These are phyloP conservation scores for Ceraclea dissimilis DNA, from an alignment of 2,888 invertebrate species.

Conservation along the genomic window DNA sequence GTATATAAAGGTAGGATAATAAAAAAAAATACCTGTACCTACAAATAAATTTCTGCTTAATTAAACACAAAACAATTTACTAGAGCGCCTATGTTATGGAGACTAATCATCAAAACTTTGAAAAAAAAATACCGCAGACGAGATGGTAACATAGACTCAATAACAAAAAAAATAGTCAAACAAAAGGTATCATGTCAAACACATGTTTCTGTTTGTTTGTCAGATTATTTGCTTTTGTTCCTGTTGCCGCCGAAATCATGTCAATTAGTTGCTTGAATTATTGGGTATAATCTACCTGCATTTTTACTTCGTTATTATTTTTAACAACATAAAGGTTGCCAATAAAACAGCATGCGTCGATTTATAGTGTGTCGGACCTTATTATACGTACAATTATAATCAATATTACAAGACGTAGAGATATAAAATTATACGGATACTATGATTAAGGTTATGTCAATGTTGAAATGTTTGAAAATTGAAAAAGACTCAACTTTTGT, in stretches of 20 bases:
- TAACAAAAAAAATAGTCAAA: background rate
- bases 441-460: too few species aligned
- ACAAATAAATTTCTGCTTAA: background rate
- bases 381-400: too few species aligned
- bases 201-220: conserved; percentile 24
- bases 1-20: too few species aligned
- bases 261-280: conserved; percentile 18
- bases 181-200: conserved; percentile 23
- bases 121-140: conserved; percentile 13
- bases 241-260: background rate
- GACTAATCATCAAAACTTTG: conserved; percentile 3
- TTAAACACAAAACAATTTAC: background rate
- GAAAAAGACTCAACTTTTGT: too few species aligned
- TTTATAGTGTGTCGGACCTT: too few species aligned
- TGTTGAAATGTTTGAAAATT: too few species aligned
- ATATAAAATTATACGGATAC: too few species aligned
- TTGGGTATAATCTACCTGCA: background rate
- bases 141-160: background rate
- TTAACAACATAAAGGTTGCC: too few species aligned
- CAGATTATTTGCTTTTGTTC: conserved; percentile 21
- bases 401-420: too few species aligned
- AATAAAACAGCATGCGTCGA: too few species aligned
- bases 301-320: too few species aligned
- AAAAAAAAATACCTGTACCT: too few species aligned
- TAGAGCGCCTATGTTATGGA: background rate